Base-by-base conservation (phyloP, 1,140 invertebrate genomes). In the Drosophila trapezifrons region DNA sequence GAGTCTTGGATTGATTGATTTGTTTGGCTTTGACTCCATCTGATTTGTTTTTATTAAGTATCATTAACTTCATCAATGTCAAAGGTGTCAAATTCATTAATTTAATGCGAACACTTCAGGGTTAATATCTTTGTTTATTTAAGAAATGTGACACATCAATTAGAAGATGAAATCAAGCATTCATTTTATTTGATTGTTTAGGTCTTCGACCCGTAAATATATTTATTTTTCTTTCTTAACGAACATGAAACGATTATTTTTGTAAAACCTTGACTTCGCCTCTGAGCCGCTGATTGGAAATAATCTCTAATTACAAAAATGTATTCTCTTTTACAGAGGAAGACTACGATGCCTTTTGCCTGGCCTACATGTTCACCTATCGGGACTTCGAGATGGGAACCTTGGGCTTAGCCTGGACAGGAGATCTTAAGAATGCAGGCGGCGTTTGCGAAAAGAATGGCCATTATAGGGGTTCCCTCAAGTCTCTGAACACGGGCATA, bases 341-440 rank as follows among this genome's bases (percentile, higher is more conserved):
- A 92, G 97, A 99, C 92, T 99, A 99, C 92, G 97, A 99, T 91
- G 97, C 97, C 15, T 99, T 99, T 93, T 99, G 99, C 91, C 93
- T 99, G 85, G 98, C 99, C 40, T 99, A 99, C 92, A 98, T 99
- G 96, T 99, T 99, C 92, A 99, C 99, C 4, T 99, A 99, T 93
- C 94, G 99, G 40, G 98, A 99, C 92, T 99, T 99, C 92, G 98
- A 98, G 92, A 98, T 99, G 94, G 99, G 99, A 46, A 99, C 99
- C 1, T 92, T 99, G 55, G 99, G 99, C 8, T 93, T 99, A 37
- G 98, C 99, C 4, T 99, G 99, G 99, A 98, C 97, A 0, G 97
- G 97, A 0, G 97, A 98, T 92, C 93, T 98, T 15, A 98, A 98
- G 86, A 98, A 98, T 92, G 97, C 97, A 12, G 97, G 98, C 76